These are phyloP conservation scores for Axis porcinus DNA, from an alignment of 2,113 vertebrate genomes.

Conservation along the genomic window DNA sequence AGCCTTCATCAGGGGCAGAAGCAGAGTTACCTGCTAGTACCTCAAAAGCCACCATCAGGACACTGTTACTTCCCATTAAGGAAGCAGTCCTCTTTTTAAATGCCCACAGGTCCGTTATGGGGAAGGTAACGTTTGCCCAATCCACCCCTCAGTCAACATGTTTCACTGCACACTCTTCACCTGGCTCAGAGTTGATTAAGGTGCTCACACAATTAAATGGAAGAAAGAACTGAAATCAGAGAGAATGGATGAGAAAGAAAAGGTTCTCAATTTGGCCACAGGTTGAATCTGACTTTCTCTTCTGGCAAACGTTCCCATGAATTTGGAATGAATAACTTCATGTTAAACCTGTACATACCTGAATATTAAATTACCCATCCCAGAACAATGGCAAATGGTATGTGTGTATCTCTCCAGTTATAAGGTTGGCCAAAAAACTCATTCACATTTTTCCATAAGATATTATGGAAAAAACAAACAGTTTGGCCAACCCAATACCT, in stretches of 20 bases:
- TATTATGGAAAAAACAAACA: not conserved
- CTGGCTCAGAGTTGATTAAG: not conserved
- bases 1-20: not conserved
- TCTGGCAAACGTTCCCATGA: not conserved
- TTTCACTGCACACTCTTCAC: not conserved
- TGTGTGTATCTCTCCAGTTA: not conserved
- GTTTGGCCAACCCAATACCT: not conserved
- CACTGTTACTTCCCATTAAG: not conserved
- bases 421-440: not conserved
- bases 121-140: not conserved
- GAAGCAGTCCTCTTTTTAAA: not conserved
- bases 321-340: not conserved
- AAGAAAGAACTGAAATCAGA: slow-evolving; percentile 10
- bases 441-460: not conserved
- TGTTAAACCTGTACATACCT: not conserved
- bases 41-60: not conserved
- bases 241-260: not conserved
- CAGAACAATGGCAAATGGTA: not conserved
- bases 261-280: not conserved
- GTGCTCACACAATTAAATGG: not conserved
- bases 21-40: not conserved
- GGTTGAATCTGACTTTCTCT: not conserved
- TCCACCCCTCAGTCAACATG: not conserved
- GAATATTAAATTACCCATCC: not conserved
- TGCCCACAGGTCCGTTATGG: not conserved